Percentiles rank a stretch among this genome's conserved stretches.
These are phyloP conservation scores for Phoeniculus purpureus DNA, from an alignment of 2,797 vertebrate species.

Conservation along the genomic window DNA sequence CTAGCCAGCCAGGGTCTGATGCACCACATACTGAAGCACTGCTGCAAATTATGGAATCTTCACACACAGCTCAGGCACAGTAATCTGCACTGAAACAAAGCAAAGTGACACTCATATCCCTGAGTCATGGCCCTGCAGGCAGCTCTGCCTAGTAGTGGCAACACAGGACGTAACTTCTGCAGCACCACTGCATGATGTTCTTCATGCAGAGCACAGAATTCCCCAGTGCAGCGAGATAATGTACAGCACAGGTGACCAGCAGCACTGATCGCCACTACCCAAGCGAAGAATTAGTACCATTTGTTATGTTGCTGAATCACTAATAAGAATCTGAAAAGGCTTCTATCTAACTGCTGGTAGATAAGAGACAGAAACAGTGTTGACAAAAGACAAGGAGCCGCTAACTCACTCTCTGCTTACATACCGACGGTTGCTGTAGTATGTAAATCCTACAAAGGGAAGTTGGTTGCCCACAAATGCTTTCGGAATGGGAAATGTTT, in stretches of 20 bases:
- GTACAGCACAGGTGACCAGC: background rate
- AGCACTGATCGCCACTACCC: background rate
- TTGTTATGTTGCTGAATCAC: background rate
- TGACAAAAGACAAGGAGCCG: background rate
- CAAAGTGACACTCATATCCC: background rate
- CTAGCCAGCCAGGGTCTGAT: background rate
- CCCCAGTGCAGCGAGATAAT: background rate
- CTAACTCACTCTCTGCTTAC: conserved; percentile 55
- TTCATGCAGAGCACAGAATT: background rate
- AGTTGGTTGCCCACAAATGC: conserved; percentile 99
- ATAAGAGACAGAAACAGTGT: background rate
- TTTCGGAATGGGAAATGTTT: conserved; percentile 98
- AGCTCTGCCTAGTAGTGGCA: background rate
- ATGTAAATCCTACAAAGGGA: conserved; percentile 98
- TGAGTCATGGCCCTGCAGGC: background rate
- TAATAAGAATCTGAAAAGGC: background rate
- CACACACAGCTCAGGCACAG: background rate
- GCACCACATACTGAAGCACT: background rate
- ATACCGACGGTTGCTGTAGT: conserved; percentile 94
- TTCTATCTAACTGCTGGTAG: background rate
- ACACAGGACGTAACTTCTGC: background rate
- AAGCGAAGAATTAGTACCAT: background rate
- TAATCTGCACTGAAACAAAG: background rate
- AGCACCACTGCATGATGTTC: background rate
- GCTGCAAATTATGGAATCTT: background rate